Conservation (phyloP, 1,140 invertebrate species). For the Parapsyche elsis region DNA sequence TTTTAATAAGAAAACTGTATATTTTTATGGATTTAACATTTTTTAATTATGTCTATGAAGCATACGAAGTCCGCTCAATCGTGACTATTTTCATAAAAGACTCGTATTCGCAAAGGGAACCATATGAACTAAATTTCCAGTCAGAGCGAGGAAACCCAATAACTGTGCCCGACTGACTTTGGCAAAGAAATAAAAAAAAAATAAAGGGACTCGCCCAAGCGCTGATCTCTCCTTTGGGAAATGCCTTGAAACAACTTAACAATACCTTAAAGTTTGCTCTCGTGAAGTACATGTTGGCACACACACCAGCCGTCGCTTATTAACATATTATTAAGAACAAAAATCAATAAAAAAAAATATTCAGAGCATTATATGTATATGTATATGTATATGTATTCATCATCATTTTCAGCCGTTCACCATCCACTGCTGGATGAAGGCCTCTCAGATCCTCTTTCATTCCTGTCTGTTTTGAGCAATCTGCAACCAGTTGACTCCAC, state of each 20-base stretch:
- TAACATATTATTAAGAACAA: conserved; percentile 36
- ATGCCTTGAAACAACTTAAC: conserved; percentile 38
- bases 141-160: background rate
- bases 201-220: conserved; percentile 34
- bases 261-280: conserved; percentile 39
- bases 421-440: no score
- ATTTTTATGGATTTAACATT: no score
- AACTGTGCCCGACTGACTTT: background rate
- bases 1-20: no score
- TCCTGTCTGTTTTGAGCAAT: no score
- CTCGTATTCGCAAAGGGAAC: background rate
- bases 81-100: background rate
- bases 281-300: conserved; percentile 1
- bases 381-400: no score
- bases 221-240: conserved; percentile 38
- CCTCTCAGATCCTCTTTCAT: no score
- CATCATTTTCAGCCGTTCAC: no score
- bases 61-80: no score
- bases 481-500: no score
- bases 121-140: conserved; percentile 6
- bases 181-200: conserved; percentile 28
- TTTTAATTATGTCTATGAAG: no score
- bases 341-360: no score
- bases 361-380: no score
- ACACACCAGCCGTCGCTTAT: conserved; percentile 9